Evolutionary conservation across 2,888 invertebrate genomes (phyloP).

Genomic region (Drosophila antonietae): DNA sequence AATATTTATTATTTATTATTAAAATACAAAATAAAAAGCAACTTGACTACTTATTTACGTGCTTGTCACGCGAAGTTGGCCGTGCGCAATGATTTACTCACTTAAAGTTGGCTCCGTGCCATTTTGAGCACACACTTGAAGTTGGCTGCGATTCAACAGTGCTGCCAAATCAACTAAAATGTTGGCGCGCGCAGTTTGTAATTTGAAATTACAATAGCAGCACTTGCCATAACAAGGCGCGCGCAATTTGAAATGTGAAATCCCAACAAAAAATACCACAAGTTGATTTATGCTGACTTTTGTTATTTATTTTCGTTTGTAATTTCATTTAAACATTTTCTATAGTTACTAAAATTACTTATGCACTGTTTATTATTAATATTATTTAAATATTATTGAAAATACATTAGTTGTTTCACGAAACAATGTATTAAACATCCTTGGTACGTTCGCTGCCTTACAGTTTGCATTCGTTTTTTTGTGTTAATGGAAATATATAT

Average conservation of each 20-base stretch:
- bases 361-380: constrained; percentile 80
- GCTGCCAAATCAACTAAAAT: neutral
- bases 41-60: constrained; percentile 27
- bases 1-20: constrained; percentile 10
- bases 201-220: neutral
- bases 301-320: constrained; percentile 77
- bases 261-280: neutral
- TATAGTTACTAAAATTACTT: constrained; percentile 83
- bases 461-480: constrained; percentile 56
- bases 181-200: neutral
- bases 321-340: constrained; percentile 84
- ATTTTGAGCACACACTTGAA: neutral
- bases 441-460: constrained; percentile 77
- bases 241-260: constrained; percentile 15
- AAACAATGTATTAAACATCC: constrained; percentile 82
- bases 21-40: neutral
- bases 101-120: constrained; percentile 31
- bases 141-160: neutral
- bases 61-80: constrained; percentile 22
- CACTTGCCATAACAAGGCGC: constrained; percentile 10
- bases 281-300: constrained; percentile 41
- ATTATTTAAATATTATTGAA: constrained; percentile 81
- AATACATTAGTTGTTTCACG: constrained; percentile 80
- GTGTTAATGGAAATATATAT: constrained; percentile 66
- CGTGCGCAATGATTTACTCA: constrained; percentile 22